phyloP scores from a whole-genome alignment of 1,140 invertebrate species.

The Drosophila baimaii region DNA sequence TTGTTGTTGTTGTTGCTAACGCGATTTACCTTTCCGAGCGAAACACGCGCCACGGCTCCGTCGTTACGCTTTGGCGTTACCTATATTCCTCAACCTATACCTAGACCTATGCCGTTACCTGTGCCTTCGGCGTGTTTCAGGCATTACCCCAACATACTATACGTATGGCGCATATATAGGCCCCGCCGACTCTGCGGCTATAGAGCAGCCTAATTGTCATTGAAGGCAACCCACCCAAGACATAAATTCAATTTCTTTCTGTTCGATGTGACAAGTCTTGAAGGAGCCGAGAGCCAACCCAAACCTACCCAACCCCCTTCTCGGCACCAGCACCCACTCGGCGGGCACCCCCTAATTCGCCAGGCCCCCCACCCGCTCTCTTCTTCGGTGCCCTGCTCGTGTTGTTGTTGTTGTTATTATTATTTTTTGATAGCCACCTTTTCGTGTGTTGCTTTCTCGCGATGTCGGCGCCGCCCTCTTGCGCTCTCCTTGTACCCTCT shows the following conservation, averaged over 20 bases:
- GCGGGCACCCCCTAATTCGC: constrained; percentile 11
- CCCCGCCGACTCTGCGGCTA: constrained; percentile 28
- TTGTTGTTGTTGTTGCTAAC: constrained; percentile 65
- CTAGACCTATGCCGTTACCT: constrained; percentile 25
- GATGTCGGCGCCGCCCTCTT: constrained; percentile 38
- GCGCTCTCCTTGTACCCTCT: constrained; percentile 7
- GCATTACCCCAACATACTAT: constrained; percentile 3
- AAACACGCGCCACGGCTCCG: constrained; percentile 51
- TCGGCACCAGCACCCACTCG: constrained; percentile 5
- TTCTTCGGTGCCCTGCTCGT: not conserved
- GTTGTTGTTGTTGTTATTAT: constrained; percentile 48
- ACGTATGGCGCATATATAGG: constrained; percentile 17
- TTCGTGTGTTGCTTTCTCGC: constrained; percentile 53
- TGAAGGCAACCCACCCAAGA: constrained; percentile 61
- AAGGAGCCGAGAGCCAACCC: no score
- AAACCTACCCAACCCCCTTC: constrained; percentile 1
- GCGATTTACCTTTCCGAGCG: constrained; percentile 67
- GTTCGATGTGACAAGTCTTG: constrained; percentile 64
- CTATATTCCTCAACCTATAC: constrained; percentile 14
- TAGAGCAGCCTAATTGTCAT: constrained; percentile 71
- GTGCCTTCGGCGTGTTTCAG: constrained; percentile 17
- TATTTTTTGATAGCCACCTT: constrained; percentile 70
- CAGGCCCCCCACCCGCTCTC: not conserved
- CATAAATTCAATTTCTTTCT: constrained; percentile 73
- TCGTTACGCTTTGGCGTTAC: constrained; percentile 31